Percentiles rank a stretch among this genome's conserved stretches.
These are phyloP conservation scores for Phortica okadai DNA, from an alignment of 2,888 invertebrate species.

Conservation along the genomic window DNA sequence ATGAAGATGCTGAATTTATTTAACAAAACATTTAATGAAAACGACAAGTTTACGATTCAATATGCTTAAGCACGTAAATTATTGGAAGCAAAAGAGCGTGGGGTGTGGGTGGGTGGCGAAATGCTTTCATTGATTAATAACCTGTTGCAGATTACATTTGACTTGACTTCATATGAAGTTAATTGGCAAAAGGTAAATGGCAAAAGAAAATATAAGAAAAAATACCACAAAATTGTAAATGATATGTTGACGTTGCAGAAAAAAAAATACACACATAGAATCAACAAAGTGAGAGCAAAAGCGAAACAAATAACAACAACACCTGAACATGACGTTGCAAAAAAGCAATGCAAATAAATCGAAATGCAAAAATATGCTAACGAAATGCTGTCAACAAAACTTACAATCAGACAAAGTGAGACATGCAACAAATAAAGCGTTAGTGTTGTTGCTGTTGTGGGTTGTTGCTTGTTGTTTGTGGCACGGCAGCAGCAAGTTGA, in stretches of 20 bases:
- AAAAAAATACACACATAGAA: not conserved
- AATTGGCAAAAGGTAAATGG: not conserved
- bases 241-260: not conserved
- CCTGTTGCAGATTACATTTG: not conserved
- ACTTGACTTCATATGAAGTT: not conserved
- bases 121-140: not conserved
- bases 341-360: constrained; percentile 40
- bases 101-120: not conserved
- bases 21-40: not conserved
- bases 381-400: constrained; percentile 65
- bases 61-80: not conserved
- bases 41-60: not conserved
- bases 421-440: constrained; percentile 12
- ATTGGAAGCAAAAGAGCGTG: not conserved
- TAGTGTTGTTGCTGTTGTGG: not conserved
- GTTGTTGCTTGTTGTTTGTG: not conserved
- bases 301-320: constrained; percentile 40
- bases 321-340: constrained; percentile 38
- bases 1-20: constrained; percentile 16
- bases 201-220: not conserved
- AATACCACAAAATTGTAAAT: constrained; percentile 11
- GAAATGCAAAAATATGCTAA: constrained; percentile 69
- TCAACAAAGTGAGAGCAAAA: constrained; percentile 24
- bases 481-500: too few species aligned
- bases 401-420: constrained; percentile 55